These are phyloP conservation scores for Tuta absoluta DNA, from an alignment of 2,888 invertebrate species.

Conservation along the genomic window DNA sequence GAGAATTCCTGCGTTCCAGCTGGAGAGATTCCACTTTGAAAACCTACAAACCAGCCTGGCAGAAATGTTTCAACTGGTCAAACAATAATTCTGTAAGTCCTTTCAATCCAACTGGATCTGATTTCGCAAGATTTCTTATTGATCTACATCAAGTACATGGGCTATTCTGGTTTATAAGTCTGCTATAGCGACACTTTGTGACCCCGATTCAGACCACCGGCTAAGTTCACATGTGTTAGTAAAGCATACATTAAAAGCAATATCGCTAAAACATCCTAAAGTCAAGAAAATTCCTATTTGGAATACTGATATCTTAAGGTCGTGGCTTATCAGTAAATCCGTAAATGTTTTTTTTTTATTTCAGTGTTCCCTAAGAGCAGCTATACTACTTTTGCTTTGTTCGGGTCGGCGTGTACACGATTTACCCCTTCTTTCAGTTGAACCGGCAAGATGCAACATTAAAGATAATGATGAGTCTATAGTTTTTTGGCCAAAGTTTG, in stretches of 20 bases:
- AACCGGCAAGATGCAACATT: not conserved
- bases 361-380: slow-evolving; percentile 31
- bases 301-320: slow-evolving; percentile 23
- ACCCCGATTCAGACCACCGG: not conserved
- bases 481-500: slow-evolving; percentile 35
- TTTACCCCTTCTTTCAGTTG: slow-evolving; percentile 34
- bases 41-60: slow-evolving; percentile 8
- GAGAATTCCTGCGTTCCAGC: slow-evolving; percentile 19
- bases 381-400: slow-evolving; percentile 32
- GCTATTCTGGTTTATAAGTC: slow-evolving; percentile 10
- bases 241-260: slow-evolving; percentile 14
- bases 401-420: slow-evolving; percentile 39
- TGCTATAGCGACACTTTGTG: not conserved
- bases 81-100: not conserved
- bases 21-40: slow-evolving; percentile 6
- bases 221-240: slow-evolving; percentile 29
- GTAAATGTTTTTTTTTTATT: slow-evolving; percentile 29
- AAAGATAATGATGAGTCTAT: slow-evolving; percentile 22
- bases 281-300: slow-evolving; percentile 19
- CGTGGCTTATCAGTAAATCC: slow-evolving; percentile 15
- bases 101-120: not conserved
- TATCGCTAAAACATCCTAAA: not conserved
- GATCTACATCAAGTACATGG: not conserved
- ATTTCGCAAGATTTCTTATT: not conserved
- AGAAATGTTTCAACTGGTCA: slow-evolving; percentile 11